Evolutionary conservation across 2,113 vertebrate genomes (phyloP), one percentile per base, ranked within the genome.

Genomic region (Salvelinus alpinus): DNA sequence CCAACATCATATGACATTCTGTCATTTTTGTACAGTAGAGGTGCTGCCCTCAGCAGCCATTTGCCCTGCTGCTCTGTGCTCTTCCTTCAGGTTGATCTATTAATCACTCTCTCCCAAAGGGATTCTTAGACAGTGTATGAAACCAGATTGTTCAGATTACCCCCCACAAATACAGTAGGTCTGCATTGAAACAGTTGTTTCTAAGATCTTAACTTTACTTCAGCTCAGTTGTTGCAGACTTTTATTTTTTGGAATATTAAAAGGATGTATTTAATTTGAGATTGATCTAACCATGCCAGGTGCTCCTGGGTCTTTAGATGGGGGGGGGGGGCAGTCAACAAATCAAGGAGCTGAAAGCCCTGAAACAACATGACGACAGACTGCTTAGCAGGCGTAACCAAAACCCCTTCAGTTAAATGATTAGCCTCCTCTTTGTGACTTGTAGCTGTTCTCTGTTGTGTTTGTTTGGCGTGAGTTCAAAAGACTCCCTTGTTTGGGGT

Each of bases 321-420:
- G 84, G 84, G 29, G 29, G 13, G 66, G 64, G 73, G 75, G 72
- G 80, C 82, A 82, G 34, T 85, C 84, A 84, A 75, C 82, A 84
- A 83, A 78, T 78, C 75, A 79, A 87, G 75, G 24, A 80, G 69
- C 57, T 69, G 70, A 72, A 82, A 78, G 77, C 75, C 72, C 76
- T 77, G 75, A 82, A 83, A 77, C 44, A 73, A 38, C 51, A 79
- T 62, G 75, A 74, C 70, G 71, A 59, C 71, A 84, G 72, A 83
- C 25, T 69, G 75, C 77, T 86, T 82, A 82, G 64, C 48, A 2
- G 0, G 57, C 20, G 8, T 69, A 76, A 77, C 71, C 71, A 76
- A 70, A 80, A 74, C 68, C 79, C 78, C 69, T 9, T 67, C 71
- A 66, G 84, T 84, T 68, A 85, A 83, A 78, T 74, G 64, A 80